phyloP scores from a whole-genome alignment of 2,113 vertebrate species.

The Sylvia atricapilla region DNA sequence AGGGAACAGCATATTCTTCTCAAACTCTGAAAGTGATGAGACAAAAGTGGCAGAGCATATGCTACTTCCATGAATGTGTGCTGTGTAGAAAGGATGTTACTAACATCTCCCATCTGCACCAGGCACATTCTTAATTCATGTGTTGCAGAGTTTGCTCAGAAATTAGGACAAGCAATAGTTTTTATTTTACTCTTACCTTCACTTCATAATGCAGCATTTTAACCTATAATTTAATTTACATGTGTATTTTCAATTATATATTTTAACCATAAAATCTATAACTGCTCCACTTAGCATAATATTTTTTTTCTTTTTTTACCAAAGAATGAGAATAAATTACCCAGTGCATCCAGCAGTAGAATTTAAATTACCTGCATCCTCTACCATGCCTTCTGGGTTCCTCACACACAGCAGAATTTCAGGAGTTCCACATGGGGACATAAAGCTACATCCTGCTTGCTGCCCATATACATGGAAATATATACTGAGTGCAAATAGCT shows the following conservation, averaged over 20 bases:
- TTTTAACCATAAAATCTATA: not conserved
- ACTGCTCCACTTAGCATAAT: not conserved
- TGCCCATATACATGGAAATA: not conserved
- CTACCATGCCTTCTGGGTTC: not conserved
- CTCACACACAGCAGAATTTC: not conserved
- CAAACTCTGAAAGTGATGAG: slow-evolving; percentile 19
- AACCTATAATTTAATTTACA: not conserved
- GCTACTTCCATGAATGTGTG: slow-evolving; percentile 16
- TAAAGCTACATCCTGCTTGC: not conserved
- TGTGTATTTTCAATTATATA: not conserved
- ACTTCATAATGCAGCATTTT: not conserved
- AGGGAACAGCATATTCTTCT: slow-evolving; percentile 36
- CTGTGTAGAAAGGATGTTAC: slow-evolving; percentile 45
- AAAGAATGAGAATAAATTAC: not conserved
- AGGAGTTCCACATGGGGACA: not conserved
- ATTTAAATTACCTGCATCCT: not conserved
- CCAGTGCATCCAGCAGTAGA: not conserved
- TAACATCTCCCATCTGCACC: slow-evolving; percentile 65
- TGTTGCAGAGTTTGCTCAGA: slow-evolving; percentile 17
- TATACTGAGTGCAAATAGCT: not conserved
- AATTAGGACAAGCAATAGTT: slow-evolving; percentile 41
- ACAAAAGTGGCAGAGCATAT: slow-evolving; percentile 55
- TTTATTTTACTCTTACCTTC: not conserved
- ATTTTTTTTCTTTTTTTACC: not conserved
- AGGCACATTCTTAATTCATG: slow-evolving; percentile 62